Conservation (phyloP, 2,888 invertebrate species). For the Lordiphosa andalusiaca region DNA sequence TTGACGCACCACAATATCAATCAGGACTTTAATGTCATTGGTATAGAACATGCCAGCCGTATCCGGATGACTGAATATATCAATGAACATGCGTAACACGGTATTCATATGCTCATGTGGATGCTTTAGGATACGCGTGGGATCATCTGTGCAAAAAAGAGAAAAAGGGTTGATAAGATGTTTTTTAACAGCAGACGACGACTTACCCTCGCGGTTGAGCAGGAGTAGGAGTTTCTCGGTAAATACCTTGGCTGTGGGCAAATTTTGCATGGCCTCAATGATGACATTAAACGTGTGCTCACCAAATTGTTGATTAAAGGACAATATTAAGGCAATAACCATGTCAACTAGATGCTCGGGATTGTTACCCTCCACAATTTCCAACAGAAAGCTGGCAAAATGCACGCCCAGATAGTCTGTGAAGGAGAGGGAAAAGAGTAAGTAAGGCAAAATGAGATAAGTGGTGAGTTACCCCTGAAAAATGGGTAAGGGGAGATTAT, state of each 20-base stretch:
- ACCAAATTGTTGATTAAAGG: conserved; percentile 94
- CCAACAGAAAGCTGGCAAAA: conserved; percentile 90
- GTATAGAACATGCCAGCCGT: conserved; percentile 95
- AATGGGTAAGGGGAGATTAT: too few relatives aligned
- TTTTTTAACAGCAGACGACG: neutral
- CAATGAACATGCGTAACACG: conserved; percentile 92
- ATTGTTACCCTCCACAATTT: conserved; percentile 91
- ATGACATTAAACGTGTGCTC: conserved; percentile 86
- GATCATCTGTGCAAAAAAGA: conserved; percentile 88
- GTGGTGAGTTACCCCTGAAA: too few relatives aligned
- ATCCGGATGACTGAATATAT: conserved; percentile 89
- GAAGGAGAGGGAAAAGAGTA: neutral
- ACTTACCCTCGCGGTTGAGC: conserved; percentile 92
- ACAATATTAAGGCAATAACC: conserved; percentile 90
- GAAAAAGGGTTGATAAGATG: neutral
- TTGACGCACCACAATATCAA: conserved; percentile 95
- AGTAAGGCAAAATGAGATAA: too few relatives aligned
- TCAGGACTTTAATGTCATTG: conserved; percentile 95
- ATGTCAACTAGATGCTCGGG: conserved; percentile 92
- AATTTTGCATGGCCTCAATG: conserved; percentile 85
- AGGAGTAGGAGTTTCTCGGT: conserved; percentile 94
- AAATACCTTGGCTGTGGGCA: conserved; percentile 90
- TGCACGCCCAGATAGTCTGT: conserved; percentile 91
- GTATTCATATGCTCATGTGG: conserved; percentile 89
- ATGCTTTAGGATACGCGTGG: conserved; percentile 91